Evolutionary conservation across 2,797 vertebrate genomes (phyloP).

Genomic region (Nyctalus aviator): DNA sequence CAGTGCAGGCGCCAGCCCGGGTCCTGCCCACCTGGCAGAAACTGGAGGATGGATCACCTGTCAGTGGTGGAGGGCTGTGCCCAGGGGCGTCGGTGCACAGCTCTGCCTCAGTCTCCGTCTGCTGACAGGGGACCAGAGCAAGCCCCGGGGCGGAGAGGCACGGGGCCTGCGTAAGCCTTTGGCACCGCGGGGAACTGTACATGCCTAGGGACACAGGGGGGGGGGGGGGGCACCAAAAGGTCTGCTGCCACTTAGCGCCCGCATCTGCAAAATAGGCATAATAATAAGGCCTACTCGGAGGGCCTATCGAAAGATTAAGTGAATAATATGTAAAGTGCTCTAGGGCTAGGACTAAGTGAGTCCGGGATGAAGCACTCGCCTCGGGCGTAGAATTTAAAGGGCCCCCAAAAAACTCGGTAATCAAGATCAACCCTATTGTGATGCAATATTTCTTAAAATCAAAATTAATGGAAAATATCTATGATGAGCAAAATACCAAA

Average conservation of each 20-base stretch:
- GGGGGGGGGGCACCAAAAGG: neutral
- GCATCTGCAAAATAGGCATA: neutral
- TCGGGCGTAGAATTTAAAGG: neutral
- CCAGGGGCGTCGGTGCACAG: accelerated
- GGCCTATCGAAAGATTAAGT: neutral
- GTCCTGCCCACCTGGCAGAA: neutral
- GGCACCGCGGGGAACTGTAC: neutral
- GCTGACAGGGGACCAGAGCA: neutral
- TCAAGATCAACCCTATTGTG: neutral
- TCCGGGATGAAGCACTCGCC: neutral
- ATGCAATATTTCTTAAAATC: neutral
- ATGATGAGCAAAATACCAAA: neutral
- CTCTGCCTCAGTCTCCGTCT: too few species aligned
- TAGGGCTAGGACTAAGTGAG: neutral
- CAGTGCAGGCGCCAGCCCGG: accelerated
- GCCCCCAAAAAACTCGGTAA: neutral
- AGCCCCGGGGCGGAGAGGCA: neutral
- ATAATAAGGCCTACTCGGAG: neutral
- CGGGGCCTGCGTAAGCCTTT: neutral
- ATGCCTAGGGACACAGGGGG: too few species aligned
- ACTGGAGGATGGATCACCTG: neutral
- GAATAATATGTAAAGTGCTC: neutral
- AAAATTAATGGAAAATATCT: neutral
- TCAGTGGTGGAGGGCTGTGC: neutral
- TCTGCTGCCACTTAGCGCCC: neutral